phyloP scores from a whole-genome alignment of 1,140 invertebrate species.

The Zaprionus kolodkinae region DNA sequence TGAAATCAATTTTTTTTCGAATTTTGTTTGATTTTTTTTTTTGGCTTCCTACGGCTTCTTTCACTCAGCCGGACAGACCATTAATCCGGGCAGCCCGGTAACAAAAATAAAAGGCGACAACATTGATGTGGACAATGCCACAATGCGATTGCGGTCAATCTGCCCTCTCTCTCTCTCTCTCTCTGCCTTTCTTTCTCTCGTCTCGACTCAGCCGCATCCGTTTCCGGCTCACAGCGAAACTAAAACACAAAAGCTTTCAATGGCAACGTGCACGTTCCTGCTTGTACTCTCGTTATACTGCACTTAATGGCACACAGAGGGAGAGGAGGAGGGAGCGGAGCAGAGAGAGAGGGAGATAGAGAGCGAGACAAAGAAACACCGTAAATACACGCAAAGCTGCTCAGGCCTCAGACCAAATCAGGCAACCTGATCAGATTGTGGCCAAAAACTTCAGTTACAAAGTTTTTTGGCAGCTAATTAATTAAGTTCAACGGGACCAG shows the following conservation, averaged over 20 bases:
- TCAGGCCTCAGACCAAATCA: conserved; percentile 48
- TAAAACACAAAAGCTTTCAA: conserved; percentile 73
- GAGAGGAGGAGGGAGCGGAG: background rate
- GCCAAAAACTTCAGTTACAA: conserved; percentile 61
- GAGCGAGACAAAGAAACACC: conserved; percentile 59
- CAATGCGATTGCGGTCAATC: conserved; percentile 77
- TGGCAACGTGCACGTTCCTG: conserved; percentile 20
- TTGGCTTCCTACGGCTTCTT: conserved; percentile 1
- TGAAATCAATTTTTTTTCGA: conserved; percentile 61
- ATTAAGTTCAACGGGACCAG: conserved; percentile 66
- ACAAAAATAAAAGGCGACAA: conserved; percentile 75
- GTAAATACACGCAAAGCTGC: conserved; percentile 57
- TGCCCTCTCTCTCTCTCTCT: background rate
- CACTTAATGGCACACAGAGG: conserved; percentile 57
- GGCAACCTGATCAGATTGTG: conserved; percentile 76
- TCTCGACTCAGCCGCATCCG: conserved; percentile 40
- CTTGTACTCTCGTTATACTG: conserved; percentile 43
- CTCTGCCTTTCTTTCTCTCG: background rate
- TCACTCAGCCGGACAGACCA: conserved; percentile 45
- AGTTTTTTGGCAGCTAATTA: conserved; percentile 79
- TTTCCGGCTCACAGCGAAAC: conserved; percentile 68
- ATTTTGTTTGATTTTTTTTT: background rate
- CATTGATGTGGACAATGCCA: conserved; percentile 78
- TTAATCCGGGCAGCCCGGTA: conserved; percentile 64
- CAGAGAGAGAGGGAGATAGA: conserved; percentile 56